Conservation (phyloP, 2,113 vertebrate genomes). For the Melanotaenia duboulayi region DNA sequence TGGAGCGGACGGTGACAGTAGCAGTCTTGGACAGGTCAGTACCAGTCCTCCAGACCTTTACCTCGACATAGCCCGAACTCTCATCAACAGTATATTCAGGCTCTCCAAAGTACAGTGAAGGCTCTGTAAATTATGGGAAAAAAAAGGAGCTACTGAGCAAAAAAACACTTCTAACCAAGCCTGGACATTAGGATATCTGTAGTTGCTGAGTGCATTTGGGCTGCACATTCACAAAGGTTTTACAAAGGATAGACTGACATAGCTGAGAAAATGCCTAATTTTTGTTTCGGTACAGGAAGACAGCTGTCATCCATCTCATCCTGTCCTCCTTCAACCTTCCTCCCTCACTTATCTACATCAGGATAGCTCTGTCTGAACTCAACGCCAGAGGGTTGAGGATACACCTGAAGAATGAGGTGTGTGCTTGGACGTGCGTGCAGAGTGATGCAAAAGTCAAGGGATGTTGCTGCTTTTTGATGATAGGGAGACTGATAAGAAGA, state of each 20-base stretch:
- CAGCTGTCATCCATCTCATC: constrained; percentile 63
- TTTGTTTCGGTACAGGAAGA: constrained; percentile 68
- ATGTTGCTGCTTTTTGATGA: constrained; percentile 61
- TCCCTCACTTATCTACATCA: constrained; percentile 50
- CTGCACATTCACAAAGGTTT: constrained; percentile 1
- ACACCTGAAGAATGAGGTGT: constrained; percentile 58
- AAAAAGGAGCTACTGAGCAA: background rate
- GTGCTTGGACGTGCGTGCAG: constrained; percentile 34
- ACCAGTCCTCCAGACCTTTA: constrained; percentile 87
- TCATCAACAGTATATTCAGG: constrained; percentile 83
- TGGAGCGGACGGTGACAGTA: constrained; percentile 84
- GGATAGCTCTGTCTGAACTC: constrained; percentile 68
- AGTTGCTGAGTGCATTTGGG: background rate
- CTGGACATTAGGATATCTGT: background rate
- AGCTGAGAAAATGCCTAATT: constrained; percentile 29
- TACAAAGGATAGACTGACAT: constrained; percentile 14
- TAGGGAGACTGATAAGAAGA: constrained; percentile 61
- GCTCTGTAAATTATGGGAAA: constrained; percentile 74
- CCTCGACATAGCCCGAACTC: constrained; percentile 85
- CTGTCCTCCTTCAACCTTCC: constrained; percentile 43
- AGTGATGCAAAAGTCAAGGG: constrained; percentile 29
- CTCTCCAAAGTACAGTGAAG: constrained; percentile 85
- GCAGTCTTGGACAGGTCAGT: constrained; percentile 87
- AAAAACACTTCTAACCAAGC: background rate
- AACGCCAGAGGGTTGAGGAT: constrained; percentile 53